Base-by-base conservation (phyloP, 2,113 vertebrate species). In the Astatotilapia flaviijosephi region DNA sequence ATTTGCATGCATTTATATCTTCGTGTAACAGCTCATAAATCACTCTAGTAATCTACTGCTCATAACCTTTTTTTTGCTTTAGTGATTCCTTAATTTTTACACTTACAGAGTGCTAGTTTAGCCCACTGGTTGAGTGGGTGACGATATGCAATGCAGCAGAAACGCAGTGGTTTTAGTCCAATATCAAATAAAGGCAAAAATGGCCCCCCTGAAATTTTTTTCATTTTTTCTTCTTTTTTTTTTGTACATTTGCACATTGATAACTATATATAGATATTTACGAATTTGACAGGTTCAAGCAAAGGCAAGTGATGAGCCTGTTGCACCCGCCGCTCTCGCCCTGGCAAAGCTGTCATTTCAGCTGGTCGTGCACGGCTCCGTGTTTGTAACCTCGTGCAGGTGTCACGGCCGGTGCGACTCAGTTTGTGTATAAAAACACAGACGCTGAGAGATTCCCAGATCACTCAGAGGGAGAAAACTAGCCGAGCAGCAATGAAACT, bases 131-230 rank as follows among this genome's bases (percentile, higher is more conserved):
- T 58, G 55, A 58, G 55, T 28, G 28, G 55, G 55, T 58, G 55
- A 15, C 3, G 4, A 58, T 58, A 31, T 31, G 55, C 26, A 58
- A 58, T 9, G 5, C 26, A 58, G 5, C 26, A 31, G 14, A 58
- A 58, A 58, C 2, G 14, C 55, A 31, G 26, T 58, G 26, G 55
- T 60, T 60, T 62, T 62, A 62, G 15, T 62, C 15, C 28, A 62
- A 62, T 33, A 62, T 62, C 58, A 62, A 62, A 62, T 62, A 11
- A 62, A 62, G 28, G 26, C 26, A 58, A 58, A 58, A 58, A 58
- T 58, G 55, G 1, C 7, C 26, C 26, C 23, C 3, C 55, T 58
- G 21, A 55, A 54, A 1, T 0, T 0, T 0, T 3, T 54, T 55
- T 28, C 26, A 26, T 26, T 26, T 26, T 26, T 26, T 26, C 26